Base-by-base conservation (phyloP, 1,140 invertebrate genomes). In the Zaprionus inermis region DNA sequence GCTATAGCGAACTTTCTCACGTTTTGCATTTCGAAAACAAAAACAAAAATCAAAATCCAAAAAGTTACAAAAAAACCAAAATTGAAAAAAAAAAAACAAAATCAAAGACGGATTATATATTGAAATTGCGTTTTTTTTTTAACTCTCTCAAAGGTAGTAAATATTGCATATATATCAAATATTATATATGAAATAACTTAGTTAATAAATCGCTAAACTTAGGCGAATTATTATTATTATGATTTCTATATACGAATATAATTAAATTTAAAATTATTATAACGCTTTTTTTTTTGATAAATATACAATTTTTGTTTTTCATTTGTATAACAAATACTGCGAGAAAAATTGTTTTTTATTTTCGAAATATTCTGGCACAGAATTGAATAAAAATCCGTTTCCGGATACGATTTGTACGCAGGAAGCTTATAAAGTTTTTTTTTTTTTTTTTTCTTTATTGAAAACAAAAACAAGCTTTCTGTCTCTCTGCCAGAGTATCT, bases 1-100 rank as follows among this genome's bases (percentile, higher is more conserved):
- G 78, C 81, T 84, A 60, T 55, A 54, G 67, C 60, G 38, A 69
- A 58, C 56, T 65, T 36, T 70, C 72, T 70, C 72, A 63, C 58
- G 36, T 63, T 57, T 70, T 30, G 38, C 38, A 49, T 20, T 51
- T 63, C 63, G 44, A 66, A 49, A 67, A 72, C 34, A 60, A 3
- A 28, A 3, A 28, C 24, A 28, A 72, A 72, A 73, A 68, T 44
- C 44, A 59, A 60, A 75, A 68, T 22, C 24, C 52, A 69, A 59
- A 70, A 56, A 49, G 65, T 49, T 12, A 49, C 44, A 56, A 84
- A 72, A 72, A 64, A 57, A 56, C 46, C 10, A 51, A 59, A 49
- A 56, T 38, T 12, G 34, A 49, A 36, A 34, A 24, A 24, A 32
- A 41, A 56, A 55, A 52, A 16, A 9, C 7, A 64, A 30, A 72